A percentile compares a stretch with the other conserved stretches of the same genome.
These are phyloP conservation scores for Phenganax marumi DNA, from an alignment of 92 coral and sea anemone genomes.

Conservation along the genomic window DNA sequence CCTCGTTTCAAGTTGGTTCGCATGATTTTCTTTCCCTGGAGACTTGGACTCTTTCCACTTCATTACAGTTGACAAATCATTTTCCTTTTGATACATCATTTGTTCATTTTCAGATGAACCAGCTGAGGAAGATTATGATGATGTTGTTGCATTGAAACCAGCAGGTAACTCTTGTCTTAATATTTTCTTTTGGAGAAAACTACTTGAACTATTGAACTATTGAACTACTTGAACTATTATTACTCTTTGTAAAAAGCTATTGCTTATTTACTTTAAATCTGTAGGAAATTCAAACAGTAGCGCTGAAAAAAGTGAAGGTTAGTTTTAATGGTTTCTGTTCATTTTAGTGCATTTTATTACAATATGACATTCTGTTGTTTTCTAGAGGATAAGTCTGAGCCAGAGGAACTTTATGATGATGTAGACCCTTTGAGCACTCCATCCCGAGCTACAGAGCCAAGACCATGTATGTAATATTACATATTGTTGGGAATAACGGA, in stretches of 20 bases:
- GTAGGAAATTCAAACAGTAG: too few relatives aligned
- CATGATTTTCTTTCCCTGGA: too few relatives aligned
- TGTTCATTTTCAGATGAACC: neutral
- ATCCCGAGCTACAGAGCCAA: neutral
- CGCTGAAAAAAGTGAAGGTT: too few relatives aligned
- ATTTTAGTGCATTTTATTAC: too few relatives aligned
- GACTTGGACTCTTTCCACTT: too few relatives aligned
- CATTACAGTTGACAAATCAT: neutral
- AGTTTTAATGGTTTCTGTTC: too few relatives aligned
- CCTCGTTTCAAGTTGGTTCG: neutral
- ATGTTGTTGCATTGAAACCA: neutral
- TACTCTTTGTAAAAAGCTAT: too few relatives aligned
- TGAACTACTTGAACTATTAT: too few relatives aligned
- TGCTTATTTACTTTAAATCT: too few relatives aligned
- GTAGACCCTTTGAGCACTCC: neutral
- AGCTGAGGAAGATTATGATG: constrained; percentile 1
- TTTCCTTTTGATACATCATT: neutral
- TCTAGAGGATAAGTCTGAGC: neutral
- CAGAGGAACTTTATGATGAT: constrained; percentile 14
- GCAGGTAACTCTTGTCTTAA: neutral
- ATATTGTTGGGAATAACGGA: neutral
- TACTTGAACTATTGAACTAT: too few relatives aligned
- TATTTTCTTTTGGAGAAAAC: too few relatives aligned
- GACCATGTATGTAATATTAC: constrained; percentile 1
- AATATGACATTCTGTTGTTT: too few relatives aligned